Conservation (phyloP, 2,113 vertebrate species). For the Crotalus helleri region DNA sequence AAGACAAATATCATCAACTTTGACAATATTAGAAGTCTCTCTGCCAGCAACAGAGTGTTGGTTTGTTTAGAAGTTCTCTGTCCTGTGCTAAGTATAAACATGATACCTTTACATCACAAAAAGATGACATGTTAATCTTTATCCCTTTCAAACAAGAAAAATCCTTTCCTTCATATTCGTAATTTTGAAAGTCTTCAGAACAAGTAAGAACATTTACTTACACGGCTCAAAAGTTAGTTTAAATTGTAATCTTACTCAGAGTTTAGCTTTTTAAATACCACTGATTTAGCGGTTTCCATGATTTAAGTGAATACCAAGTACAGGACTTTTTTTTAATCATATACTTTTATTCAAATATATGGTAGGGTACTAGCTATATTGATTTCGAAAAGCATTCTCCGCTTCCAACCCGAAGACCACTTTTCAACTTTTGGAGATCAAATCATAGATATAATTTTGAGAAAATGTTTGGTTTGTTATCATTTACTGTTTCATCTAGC, state of each 20-base stretch:
- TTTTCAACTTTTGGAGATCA: neutral
- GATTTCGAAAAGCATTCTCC: conserved; percentile 36
- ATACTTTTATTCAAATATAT: conserved; percentile 5
- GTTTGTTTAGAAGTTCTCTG: conserved; percentile 11
- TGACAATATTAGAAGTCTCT: conserved; percentile 42
- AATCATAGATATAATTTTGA: neutral
- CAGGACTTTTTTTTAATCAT: neutral
- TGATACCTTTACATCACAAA: conserved; percentile 39
- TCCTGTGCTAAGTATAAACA: conserved; percentile 27
- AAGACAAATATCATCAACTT: conserved; percentile 21
- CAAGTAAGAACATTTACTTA: neutral
- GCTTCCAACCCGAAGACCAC: neutral
- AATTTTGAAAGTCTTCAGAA: neutral
- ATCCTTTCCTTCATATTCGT: neutral
- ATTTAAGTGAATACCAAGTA: neutral
- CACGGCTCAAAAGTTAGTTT: neutral
- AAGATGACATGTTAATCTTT: conserved; percentile 21
- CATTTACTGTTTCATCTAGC: neutral
- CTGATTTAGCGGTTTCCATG: neutral
- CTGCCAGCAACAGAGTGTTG: conserved; percentile 43
- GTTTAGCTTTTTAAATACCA: neutral
- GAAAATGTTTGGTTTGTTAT: conserved; percentile 20
- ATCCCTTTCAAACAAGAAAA: conserved; percentile 56
- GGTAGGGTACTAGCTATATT: conserved; percentile 42
- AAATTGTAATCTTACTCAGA: neutral